A percentile compares a stretch with the other conserved stretches of the same genome.
These are phyloP conservation scores for Epizoanthus fatuus DNA, from an alignment of 92 coral and sea anemone species.

Conservation along the genomic window DNA sequence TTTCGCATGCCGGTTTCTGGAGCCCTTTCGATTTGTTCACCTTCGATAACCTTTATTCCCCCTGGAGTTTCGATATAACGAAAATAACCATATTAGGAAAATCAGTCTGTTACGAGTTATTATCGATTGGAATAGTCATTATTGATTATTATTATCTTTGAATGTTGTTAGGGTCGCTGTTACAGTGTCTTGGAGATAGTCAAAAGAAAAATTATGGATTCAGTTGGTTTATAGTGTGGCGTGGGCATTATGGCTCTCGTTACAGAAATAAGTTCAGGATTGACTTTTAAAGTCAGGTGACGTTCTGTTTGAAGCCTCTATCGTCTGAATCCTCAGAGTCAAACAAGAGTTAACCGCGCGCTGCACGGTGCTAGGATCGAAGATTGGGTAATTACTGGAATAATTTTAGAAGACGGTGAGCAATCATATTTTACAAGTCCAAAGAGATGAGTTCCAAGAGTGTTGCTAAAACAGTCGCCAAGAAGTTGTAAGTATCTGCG, in stretches of 20 bases:
- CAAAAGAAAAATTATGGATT: background rate
- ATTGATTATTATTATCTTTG: slow-evolving; percentile 40
- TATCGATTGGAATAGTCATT: slow-evolving; percentile 51
- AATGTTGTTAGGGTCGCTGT: slow-evolving; percentile 58
- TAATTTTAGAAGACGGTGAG: background rate
- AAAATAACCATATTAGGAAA: slow-evolving; percentile 9
- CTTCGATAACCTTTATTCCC: slow-evolving; percentile 1
- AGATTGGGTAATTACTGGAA: background rate
- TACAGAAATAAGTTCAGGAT: background rate
- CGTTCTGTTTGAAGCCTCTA: background rate
- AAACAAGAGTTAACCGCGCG: background rate
- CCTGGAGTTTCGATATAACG: background rate
- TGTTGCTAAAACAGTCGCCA: slow-evolving; percentile 93
- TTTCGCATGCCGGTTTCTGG: background rate
- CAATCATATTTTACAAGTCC: no score
- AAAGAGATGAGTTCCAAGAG: slow-evolving; percentile 79
- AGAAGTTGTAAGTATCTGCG: slow-evolving; percentile 91
- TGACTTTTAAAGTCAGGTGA: background rate
- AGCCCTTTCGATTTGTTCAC: background rate
- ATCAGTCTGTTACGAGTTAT: slow-evolving; percentile 13
- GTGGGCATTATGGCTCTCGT: slow-evolving; percentile 19
- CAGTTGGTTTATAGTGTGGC: background rate
- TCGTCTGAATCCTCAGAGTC: no score
- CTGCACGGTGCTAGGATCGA: background rate
- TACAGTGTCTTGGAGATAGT: slow-evolving; percentile 46